Base-by-base conservation (phyloP, 2,888 invertebrate species). In the Peribatodes rhomboidaria region DNA sequence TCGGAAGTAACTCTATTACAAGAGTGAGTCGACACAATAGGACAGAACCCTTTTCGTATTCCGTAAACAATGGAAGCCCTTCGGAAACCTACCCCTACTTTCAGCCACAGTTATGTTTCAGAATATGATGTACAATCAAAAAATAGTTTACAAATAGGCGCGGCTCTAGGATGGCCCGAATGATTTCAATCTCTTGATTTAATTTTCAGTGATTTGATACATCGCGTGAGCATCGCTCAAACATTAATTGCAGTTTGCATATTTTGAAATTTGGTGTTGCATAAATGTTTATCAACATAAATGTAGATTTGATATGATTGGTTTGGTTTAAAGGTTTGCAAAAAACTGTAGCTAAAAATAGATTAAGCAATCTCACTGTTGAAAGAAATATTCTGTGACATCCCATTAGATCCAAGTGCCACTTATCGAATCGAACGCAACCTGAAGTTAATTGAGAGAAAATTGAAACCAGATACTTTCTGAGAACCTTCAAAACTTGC, bases 361-460 rank as follows among this genome's bases (percentile, higher is more conserved):
- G n/a, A 8, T 8, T 41, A 16, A 41, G 16, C 11, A 18, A 11
- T 42, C 42, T 4, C 10, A 18, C 42, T 42, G 42, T 10, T 20
- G 10, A 42, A 11, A 4, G 2, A 18, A 35, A 35, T 54, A 42
- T 49, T 27, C 77, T 65, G 78, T 78, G 65, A 76, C 81, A 75
- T 80, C 72, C 86, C 87, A 88, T 88, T 87, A 85, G 76, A 79
- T 78, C 77, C 81, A 83, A 89, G 87, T 83, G 83, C 76, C 85
- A 85, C 88, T 89, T 82, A 82, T 78, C 79, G 81, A 85, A 84
- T 84, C 81, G 82, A 84, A 88, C 81, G 79, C 74, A 85, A 86
- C 84, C 84, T 84, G 84, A 82, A 85, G 83, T 85, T 88, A 87
- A 89, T 90, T 88, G 86, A 84, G 83, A 83, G 82, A 82, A 85